Conservation (phyloP, 2,888 invertebrate species). For the Dasysyrphus albostriatus region DNA sequence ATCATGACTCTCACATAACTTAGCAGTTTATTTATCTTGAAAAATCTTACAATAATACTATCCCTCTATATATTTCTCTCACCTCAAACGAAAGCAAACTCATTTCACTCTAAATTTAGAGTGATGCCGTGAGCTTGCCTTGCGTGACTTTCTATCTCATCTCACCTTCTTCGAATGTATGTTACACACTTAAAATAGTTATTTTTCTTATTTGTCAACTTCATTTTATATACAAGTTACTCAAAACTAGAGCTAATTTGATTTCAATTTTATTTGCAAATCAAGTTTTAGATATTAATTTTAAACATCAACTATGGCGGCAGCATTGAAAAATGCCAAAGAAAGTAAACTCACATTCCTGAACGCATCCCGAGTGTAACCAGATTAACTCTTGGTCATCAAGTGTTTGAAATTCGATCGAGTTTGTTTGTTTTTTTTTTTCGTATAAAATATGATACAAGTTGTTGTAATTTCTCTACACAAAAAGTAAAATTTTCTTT, state of each 20-base stretch:
- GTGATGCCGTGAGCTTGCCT: conserved; percentile 27
- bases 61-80: conserved; percentile 26
- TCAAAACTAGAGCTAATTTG: conserved; percentile 32
- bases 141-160: conserved; percentile 67
- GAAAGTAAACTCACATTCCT: conserved; percentile 72
- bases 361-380: conserved; percentile 53
- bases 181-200: conserved; percentile 17
- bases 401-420: conserved; percentile 51
- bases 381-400: conserved; percentile 28
- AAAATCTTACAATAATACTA: not conserved
- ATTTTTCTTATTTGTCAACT: conserved; percentile 53
- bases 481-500: conserved; percentile 17
- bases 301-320: not conserved
- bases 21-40: not conserved
- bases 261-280: conserved; percentile 51
- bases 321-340: conserved; percentile 45
- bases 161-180: conserved; percentile 42
- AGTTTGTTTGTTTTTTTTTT: conserved; percentile 16
- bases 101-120: conserved; percentile 69
- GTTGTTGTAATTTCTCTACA: conserved; percentile 46
- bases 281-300: conserved; percentile 42
- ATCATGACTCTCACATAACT: not conserved
- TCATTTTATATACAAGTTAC: conserved; percentile 39
- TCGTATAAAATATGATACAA: conserved; percentile 35
- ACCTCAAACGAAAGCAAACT: conserved; percentile 67